Evolutionary conservation across 2,888 invertebrate species (phyloP), one percentile per base, ranked within the genome.

Genomic region (Athrips mouffetella): DNA sequence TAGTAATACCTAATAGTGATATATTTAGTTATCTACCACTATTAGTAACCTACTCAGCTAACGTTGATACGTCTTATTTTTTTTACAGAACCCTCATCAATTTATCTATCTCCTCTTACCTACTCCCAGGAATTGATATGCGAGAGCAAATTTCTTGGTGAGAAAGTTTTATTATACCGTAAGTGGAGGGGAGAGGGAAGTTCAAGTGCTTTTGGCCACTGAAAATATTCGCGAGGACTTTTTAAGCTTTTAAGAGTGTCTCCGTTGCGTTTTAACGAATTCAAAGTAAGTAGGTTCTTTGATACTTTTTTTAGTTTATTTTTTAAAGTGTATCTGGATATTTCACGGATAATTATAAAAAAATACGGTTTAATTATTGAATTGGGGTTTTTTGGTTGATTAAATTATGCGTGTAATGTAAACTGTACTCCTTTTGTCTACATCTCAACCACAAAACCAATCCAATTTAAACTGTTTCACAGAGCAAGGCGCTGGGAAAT

Each of bases 131-230:
- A 33, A 35, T 35, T 35, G 35, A 45, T 45, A 25, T 35, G 35
- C 45, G 16, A 15, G 33, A 25, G 23, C 35, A 25, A 21, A 45
- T 35, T 21, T 8, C 7, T 11, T 11, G n/a, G 23, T 5, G 35
- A 25, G 21, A 45, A 45, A 35, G 20, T 37, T 37, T 37, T 37
- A 37, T 37, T 37, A 37, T 21, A 37, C 18, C 37, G 37, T 21
- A 37, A 37, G 37, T 37, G 37, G 37, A 37, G 11, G 21, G 11
- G 18, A 21, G 37, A 37, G n/a, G n/a, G 37, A 37, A 21, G n/a
- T 37, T 37, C 21, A 13, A 37, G 21, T 37, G 11, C 18, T 37
- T 37, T 35, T 18, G 20, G 21, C 20, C 21, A 21, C 21, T 18
- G 18, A 37, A 37, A 37, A 37, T 37, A 21, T 37, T 37, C 21